Evolutionary conservation across 1,140 invertebrate species (phyloP).

Genomic region (Piezodorus guildinii): DNA sequence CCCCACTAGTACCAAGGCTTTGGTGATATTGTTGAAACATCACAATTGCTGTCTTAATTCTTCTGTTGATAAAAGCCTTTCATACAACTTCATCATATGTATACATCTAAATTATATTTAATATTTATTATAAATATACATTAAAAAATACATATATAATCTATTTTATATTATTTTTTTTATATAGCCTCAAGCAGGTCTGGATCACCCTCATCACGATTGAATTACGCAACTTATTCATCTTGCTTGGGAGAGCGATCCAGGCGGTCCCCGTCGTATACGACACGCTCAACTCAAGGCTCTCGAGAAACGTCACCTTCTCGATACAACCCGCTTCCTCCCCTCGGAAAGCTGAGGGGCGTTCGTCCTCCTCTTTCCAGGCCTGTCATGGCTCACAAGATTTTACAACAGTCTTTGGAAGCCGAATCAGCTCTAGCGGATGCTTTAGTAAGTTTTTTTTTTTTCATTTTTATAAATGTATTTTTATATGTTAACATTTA

Average conservation of each 20-base stretch:
- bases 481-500: not conserved
- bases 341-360: constrained; percentile 15
- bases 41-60: no score
- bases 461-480: not conserved
- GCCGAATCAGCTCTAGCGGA: constrained; percentile 72
- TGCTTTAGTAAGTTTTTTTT: constrained; percentile 45
- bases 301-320: constrained; percentile 22
- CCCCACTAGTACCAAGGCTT: no score
- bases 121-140: constrained; percentile 17
- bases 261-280: constrained; percentile 23
- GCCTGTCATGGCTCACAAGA: constrained; percentile 63
- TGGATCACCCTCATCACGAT: constrained; percentile 72
- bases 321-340: constrained; percentile 17
- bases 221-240: constrained; percentile 53
- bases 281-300: constrained; percentile 12
- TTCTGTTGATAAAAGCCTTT: no score
- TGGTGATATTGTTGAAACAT: no score
- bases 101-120: no score
- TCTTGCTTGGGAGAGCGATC: constrained; percentile 11
- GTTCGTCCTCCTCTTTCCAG: constrained; percentile 27
- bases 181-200: constrained; percentile 70
- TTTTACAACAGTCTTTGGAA: constrained; percentile 78
- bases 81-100: no score
- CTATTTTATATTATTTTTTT: no score
- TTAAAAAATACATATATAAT: constrained; percentile 15